phyloP scores from a whole-genome alignment of 2,888 invertebrate species.

The Acholoe squamosa region DNA sequence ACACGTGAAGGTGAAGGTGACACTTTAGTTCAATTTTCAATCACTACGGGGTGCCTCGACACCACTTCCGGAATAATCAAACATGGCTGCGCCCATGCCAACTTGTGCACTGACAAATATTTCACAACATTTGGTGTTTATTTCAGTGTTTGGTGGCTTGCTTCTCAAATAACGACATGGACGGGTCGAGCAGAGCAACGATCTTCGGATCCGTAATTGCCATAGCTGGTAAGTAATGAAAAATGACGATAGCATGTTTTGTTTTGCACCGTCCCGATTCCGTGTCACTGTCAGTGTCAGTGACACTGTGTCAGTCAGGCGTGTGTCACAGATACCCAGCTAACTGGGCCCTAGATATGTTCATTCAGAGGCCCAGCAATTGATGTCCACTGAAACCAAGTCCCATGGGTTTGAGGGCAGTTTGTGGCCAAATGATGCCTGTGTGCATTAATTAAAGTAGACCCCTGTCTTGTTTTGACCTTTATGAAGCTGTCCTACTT shows the following conservation, averaged over 20 bases:
- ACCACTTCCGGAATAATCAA: conserved; percentile 13
- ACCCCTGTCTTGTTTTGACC: too few species aligned
- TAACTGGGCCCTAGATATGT: too few species aligned
- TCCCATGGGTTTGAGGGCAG: too few species aligned
- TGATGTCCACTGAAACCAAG: too few species aligned
- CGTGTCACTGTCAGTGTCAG: background rate
- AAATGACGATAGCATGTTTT: background rate
- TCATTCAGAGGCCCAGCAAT: too few species aligned
- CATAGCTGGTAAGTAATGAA: conserved; percentile 29
- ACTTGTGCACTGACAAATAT: background rate
- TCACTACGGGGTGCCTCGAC: background rate
- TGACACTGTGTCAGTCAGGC: background rate
- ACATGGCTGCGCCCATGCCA: conserved; percentile 54
- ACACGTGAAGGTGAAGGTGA: conserved; percentile 30
- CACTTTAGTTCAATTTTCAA: too few species aligned
- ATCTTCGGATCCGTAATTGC: conserved; percentile 50
- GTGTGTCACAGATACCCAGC: too few species aligned
- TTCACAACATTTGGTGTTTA: conserved; percentile 16
- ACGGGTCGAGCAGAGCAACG: conserved; percentile 30
- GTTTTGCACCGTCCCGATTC: background rate
- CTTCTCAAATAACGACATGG: conserved; percentile 2
- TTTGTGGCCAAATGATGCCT: too few species aligned
- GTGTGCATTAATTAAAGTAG: too few species aligned
- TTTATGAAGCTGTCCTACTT: too few species aligned
- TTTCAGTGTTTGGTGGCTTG: background rate